Base-by-base conservation (phyloP, 1,140 invertebrate species). In the Mya arenaria region DNA sequence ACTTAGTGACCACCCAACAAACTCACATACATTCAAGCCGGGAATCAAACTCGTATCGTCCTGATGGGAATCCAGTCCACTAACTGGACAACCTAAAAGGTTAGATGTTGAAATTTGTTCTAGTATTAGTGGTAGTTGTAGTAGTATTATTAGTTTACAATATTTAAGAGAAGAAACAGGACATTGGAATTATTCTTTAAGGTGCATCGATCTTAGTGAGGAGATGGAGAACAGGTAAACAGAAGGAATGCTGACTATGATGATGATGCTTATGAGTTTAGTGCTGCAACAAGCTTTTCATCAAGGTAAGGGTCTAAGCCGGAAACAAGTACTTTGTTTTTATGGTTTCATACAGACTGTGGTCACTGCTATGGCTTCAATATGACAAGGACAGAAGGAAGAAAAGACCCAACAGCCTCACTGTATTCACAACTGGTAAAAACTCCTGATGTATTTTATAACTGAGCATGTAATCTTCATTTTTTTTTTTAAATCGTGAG, bases 361-460 rank as follows among this genome's bases (percentile, higher is more conserved):
- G 83, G 75, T 0, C 83, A 84, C 68, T 84, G 75, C 55, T 84
- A 84, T 74, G 69, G 75, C 1, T 84, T 74, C 52, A 75, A 84
- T 62, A 80, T 84, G 75, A 80, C 69, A n/a, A 10, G 36, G 60
- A 44, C 83, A 23, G 83, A 74, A 48, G 83, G 83, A 0, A 71
- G 83, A 34, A 84, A 84, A 72, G 83, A 84, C 60, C 75, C 83
- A 0, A 63, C 41, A 58, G 75, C 83, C 13, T 84, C 83, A 55
- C 15, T 75, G 32, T 80, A 84, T 75, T 28, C 48, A 17, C 44
- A 81, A 62, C 17, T 84, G 25, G 34, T 65, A 80, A 68, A 48
- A 1, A 75, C 83, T 3, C 10, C 48, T 17, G 75, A 84, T n/a
- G 39, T 84, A n/a, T 84, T 84, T 66, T 84, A 84, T 84, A 75